Evolutionary conservation across 1,140 invertebrate genomes (phyloP).

Genomic region (Neodiprion lecontei): DNA sequence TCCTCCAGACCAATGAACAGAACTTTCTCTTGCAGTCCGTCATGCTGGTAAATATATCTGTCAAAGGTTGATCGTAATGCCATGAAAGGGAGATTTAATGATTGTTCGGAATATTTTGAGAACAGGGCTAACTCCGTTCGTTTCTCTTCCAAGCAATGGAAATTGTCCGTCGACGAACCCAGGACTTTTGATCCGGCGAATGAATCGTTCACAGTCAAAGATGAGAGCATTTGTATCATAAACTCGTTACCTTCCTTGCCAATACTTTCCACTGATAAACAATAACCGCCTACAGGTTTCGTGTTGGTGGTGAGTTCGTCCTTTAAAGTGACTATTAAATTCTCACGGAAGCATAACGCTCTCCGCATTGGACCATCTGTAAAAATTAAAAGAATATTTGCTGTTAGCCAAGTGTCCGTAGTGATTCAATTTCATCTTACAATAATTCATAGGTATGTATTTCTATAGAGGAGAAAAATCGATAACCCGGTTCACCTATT

Average conservation of each 20-base stretch:
- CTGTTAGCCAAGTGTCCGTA: no score
- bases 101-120: not conserved
- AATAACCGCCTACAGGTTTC: conserved; percentile 39
- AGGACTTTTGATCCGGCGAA: conserved; percentile 42
- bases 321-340: conserved; percentile 39
- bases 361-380: conserved; percentile 35
- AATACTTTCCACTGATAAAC: conserved; percentile 39
- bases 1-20: conserved; percentile 33
- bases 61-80: no score
- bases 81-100: not conserved
- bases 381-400: conserved; percentile 6
- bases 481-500: not conserved
- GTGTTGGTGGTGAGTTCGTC: conserved; percentile 21
- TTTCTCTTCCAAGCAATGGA: conserved; percentile 47
- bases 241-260: conserved; percentile 32
- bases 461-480: no score
- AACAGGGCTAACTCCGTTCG: conserved; percentile 39
- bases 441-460: no score
- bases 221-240: conserved; percentile 37
- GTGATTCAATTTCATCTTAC: no score
- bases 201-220: conserved; percentile 38
- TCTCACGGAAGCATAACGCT: conserved; percentile 44
- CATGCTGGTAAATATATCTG: conserved; percentile 37
- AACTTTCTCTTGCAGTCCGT: conserved; percentile 37
- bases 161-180: conserved; percentile 34